A percentile compares a stretch with the other conserved stretches of the same genome.
Conservation (phyloP, 2,888 invertebrate genomes). For the Parnassius apollo region DNA sequence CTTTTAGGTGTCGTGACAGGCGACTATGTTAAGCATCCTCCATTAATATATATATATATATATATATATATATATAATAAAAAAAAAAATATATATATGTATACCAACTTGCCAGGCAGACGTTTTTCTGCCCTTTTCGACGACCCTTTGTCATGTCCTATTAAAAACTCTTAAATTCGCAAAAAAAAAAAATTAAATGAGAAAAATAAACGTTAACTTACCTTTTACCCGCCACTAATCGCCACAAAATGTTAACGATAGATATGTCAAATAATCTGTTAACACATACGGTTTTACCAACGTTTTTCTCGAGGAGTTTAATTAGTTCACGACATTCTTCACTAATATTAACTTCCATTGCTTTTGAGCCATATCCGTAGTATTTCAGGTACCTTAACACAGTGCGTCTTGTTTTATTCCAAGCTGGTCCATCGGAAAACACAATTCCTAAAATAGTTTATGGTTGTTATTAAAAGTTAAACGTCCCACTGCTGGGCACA, state of each 20-base stretch:
- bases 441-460: conserved; percentile 78
- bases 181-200: too few species aligned
- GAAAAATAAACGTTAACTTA: conserved; percentile 30
- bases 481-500: too few species aligned
- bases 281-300: conserved; percentile 66
- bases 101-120: too few species aligned
- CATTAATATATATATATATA: too few species aligned
- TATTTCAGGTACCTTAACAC: conserved; percentile 83
- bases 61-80: too few species aligned
- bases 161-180: too few species aligned
- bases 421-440: conserved; percentile 84
- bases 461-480: too few species aligned
- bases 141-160: too few species aligned
- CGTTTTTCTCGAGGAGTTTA: conserved; percentile 55
- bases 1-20: too few species aligned
- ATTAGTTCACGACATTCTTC: conserved; percentile 83
- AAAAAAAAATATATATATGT: too few species aligned
- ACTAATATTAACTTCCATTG: conserved; percentile 82
- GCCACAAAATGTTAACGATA: conserved; percentile 86
- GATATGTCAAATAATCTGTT: conserved; percentile 83
- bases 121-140: too few species aligned
- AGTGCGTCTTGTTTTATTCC: conserved; percentile 84
- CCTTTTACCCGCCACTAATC: conserved; percentile 85
- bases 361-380: conserved; percentile 83
- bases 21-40: too few species aligned